A percentile compares a stretch with the other conserved stretches of the same genome.
These are phyloP conservation scores for Tipula confusa DNA, from an alignment of 2,888 invertebrate genomes.

Conservation along the genomic window DNA sequence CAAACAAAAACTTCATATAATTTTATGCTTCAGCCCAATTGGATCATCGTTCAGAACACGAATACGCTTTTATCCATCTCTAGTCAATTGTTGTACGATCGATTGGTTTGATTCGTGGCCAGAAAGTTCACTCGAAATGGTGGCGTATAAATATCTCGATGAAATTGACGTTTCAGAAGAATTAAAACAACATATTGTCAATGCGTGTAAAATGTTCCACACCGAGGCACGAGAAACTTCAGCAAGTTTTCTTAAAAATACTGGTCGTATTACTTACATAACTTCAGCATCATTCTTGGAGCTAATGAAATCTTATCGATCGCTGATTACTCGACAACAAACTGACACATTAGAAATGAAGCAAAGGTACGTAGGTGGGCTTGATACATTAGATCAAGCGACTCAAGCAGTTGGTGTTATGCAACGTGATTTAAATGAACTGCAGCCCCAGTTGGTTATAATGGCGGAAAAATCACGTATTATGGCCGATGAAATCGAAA, in stretches of 20 bases:
- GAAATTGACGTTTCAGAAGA: slow-evolving; percentile 60
- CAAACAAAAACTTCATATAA: slow-evolving; percentile 74
- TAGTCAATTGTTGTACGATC: slow-evolving; percentile 89
- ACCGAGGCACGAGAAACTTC: slow-evolving; percentile 65
- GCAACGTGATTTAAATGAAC: slow-evolving; percentile 70
- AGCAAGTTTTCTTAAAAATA: slow-evolving; percentile 58
- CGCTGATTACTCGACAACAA: slow-evolving; percentile 67
- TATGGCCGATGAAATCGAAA: slow-evolving; percentile 73
- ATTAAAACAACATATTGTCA: slow-evolving; percentile 62
- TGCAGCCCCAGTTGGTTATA: slow-evolving; percentile 75
- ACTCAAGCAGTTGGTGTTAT: slow-evolving; percentile 75
- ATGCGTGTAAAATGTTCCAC: slow-evolving; percentile 86
- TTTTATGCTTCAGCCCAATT: slow-evolving; percentile 72
- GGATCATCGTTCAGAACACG: slow-evolving; percentile 76
- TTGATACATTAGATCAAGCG: slow-evolving; percentile 76
- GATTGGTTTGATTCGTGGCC: slow-evolving; percentile 94
- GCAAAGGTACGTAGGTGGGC: slow-evolving; percentile 72
- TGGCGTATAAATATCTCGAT: slow-evolving; percentile 67
- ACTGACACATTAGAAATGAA: slow-evolving; percentile 65
- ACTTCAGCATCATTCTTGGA: slow-evolving; percentile 88
- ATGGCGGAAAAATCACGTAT: slow-evolving; percentile 61
- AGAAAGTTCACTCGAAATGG: slow-evolving; percentile 75
- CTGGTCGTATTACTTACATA: slow-evolving; percentile 74
- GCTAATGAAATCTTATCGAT: slow-evolving; percentile 72
- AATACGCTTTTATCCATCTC: slow-evolving; percentile 80